Conservation (phyloP, 1,140 invertebrate genomes). For the Drusus annulatus region DNA sequence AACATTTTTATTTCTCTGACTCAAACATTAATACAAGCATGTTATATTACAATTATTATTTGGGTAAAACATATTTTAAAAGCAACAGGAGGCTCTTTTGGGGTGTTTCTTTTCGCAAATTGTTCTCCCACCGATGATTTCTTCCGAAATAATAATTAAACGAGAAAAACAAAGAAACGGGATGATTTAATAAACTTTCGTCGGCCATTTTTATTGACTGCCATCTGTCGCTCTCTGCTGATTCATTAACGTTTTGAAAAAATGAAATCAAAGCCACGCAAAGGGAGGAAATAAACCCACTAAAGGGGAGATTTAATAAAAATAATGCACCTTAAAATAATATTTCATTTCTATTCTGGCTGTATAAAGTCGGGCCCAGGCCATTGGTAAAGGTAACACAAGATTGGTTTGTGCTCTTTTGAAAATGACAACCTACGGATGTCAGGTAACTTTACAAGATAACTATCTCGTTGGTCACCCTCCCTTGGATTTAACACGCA, state of each 20-base stretch:
- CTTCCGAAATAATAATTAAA: neutral
- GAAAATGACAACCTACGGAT: no score
- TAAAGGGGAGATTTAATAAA: conserved; percentile 35
- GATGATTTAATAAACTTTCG: conserved; percentile 35
- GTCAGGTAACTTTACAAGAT: no score
- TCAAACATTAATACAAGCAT: no score
- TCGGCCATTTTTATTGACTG: conserved; percentile 47
- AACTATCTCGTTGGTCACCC: no score
- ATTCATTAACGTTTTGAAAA: conserved; percentile 50
- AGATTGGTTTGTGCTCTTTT: no score
- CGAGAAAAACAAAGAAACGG: conserved; percentile 3
- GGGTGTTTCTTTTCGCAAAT: neutral
- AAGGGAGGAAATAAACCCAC: conserved; percentile 46
- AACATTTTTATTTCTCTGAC: no score
- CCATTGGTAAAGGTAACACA: neutral
- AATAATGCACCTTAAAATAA: conserved; percentile 39
- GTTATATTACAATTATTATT: no score
- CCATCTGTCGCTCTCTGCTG: conserved; percentile 38
- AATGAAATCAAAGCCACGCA: conserved; percentile 50
- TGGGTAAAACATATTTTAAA: neutral
- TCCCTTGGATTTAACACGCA: no score
- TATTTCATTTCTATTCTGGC: conserved; percentile 28
- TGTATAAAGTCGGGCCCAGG: conserved; percentile 24
- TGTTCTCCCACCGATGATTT: neutral
- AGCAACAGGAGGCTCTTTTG: neutral